These are phyloP conservation scores for Acanthosoma haemorrhoidale DNA, from an alignment of 2,888 invertebrate genomes.

Conservation along the genomic window DNA sequence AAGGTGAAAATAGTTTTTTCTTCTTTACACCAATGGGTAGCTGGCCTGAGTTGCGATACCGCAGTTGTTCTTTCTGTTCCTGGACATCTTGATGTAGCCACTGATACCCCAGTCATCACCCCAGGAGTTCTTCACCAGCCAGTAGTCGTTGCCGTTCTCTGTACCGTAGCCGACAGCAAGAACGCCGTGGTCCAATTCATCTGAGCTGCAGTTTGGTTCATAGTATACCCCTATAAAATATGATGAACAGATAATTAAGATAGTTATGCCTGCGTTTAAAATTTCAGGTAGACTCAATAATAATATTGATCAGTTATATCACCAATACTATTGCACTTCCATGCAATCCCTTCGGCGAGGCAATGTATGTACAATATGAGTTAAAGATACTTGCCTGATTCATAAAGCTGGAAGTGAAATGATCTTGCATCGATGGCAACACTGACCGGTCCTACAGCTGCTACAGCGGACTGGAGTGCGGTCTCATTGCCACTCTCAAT, in stretches of 20 bases:
- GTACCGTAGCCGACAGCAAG: conserved; percentile 53
- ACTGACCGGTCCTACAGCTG: conserved; percentile 74
- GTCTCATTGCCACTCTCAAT: conserved; percentile 65
- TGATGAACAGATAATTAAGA: no score
- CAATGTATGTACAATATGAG: no score
- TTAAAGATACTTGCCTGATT: conserved; percentile 46
- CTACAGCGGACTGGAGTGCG: conserved; percentile 68
- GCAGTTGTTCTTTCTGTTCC: conserved; percentile 49
- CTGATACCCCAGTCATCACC: conserved; percentile 49
- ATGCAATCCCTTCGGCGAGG: no score
- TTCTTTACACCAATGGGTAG: conserved; percentile 44
- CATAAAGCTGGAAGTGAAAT: conserved; percentile 77
- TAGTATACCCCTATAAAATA: conserved; percentile 50
- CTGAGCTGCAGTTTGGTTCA: conserved; percentile 45
- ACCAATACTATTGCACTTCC: no score
- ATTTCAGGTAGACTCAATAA: no score
- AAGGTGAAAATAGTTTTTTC: no score
- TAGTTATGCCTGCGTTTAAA: no score
- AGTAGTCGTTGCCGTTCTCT: conserved; percentile 46
- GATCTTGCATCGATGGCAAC: conserved; percentile 85
- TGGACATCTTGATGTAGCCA: conserved; percentile 50
- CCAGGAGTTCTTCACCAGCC: conserved; percentile 52
- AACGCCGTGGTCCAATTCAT: conserved; percentile 51
- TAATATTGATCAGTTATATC: no score
- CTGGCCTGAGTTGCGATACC: conserved; percentile 50